Evolutionary conservation across 2,888 invertebrate genomes (phyloP), one percentile per base, ranked within the genome.

Genomic region (Villa cingulata): DNA sequence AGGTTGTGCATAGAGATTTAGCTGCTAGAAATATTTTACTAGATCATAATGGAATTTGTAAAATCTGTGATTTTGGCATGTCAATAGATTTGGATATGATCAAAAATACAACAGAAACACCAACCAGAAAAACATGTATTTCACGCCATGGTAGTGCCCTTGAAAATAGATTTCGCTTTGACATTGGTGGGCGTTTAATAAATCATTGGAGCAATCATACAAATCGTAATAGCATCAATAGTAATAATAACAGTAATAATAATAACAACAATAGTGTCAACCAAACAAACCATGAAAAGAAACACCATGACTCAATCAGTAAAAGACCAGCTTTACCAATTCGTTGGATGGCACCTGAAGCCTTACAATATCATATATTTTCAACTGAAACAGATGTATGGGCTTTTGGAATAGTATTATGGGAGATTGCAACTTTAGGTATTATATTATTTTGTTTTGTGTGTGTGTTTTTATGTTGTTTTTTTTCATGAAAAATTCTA

Each of bases 21-120:
- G 88, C 88, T 0, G 86, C 87, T 0, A 76, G 88, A 45, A 89
- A 88, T 66, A 78, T 88, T 17, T 70, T 89, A 15, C 80, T 89
- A 6, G 86, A 85, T 63, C 85, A 86, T 67, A 86, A 86, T 67
- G 87, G 87, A 63, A 74, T 85, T 50, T 87, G 87, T 67, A 89
- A 89, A 73, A 85, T 89, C 53, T 86, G 87, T 3, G 88, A 88
- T 72, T 89, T 88, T 66, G 88, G 88, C 49, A 83, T 88, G 80
- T 87, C 87, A 14, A 74, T 87, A 48, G 78, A 77, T 55, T 76
- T 72, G 64, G 76, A 69, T 50, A 61, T 59, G 18, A 58, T 61
- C 10, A 52, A 50, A 46, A 50, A 61, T 59, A 49, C 57, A 50
- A 54, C 61, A 62, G 62, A 68, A n/a, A 53, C 53, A 1, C 37